Evolutionary conservation across 2,797 vertebrate species (phyloP), one percentile per base, ranked within the genome.

Genomic region (Periophthalmus magnuspinnatus): DNA sequence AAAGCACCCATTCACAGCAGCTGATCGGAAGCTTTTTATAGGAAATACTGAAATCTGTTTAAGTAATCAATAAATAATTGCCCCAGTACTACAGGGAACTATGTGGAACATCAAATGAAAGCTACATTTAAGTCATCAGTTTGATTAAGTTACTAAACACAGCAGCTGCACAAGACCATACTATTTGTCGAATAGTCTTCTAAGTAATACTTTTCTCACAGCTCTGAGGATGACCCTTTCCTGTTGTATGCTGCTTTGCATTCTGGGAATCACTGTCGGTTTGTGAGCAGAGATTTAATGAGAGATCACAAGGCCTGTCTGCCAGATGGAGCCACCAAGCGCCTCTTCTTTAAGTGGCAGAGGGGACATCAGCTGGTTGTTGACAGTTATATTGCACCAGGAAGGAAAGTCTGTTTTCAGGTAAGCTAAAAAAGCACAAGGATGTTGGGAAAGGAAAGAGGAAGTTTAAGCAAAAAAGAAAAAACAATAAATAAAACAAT

Each of bases 341-440:
- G 81, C 1, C 93, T 99, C 10, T 99, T 99, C 90, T 97, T 97
- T 71, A 99, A 98, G 84, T 99, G 98, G 97, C 98, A 99, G 84
- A 93, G 95, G 38, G 96, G 96, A 22, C 97, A 98, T 87, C 97
- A 99, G 81, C 84, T 98, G 52, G 93, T 84, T 0, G 55, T 96
- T 65, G 68, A 7, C 1, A 78, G 21, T 17, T 75, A 78, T 0
- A 2, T 83, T 2, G 2, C 21, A 1, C 76, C 74, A 2, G 85
- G 88, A 70, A 91, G 76, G 68, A 89, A 6, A 69, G 80, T 97
- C 16, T 61, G n/a, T 0, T 96, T 99, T 88, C 90, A 91, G 96
- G 97, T 98, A 90, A 92, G 68, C 32, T 34, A 22, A 41, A 17
- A 22, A 64, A 48, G 21, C 21, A 66, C 48, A n/a, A 41, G 2